Conservation (phyloP, 2,797 vertebrate species). For the Helicolenus hilgendorfi region DNA sequence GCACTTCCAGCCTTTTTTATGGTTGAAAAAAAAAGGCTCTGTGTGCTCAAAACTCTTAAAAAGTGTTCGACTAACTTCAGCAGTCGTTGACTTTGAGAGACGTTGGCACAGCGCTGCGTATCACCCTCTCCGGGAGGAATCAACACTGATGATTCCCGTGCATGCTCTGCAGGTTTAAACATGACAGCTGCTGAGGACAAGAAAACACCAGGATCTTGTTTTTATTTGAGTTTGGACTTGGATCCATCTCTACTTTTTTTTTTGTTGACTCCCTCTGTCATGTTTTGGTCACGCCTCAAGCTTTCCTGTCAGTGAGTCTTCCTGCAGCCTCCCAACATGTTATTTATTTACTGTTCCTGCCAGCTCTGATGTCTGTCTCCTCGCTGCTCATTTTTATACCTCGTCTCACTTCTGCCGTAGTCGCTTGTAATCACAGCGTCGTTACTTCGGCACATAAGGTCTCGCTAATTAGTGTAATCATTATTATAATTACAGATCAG, state of each 20-base stretch:
- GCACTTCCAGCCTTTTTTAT: background rate
- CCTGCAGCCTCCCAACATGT: conserved; percentile 21
- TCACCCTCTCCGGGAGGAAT: background rate
- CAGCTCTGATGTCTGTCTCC: conserved; percentile 18
- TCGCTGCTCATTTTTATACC: background rate
- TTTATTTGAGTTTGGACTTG: conserved; percentile 26
- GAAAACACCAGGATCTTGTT: conserved; percentile 30
- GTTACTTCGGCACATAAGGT: conserved; percentile 67
- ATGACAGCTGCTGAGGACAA: conserved; percentile 46
- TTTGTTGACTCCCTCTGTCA: conserved; percentile 21
- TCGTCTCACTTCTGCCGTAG: conserved; percentile 28
- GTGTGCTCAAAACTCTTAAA: background rate
- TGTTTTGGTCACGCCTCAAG: conserved; percentile 62
- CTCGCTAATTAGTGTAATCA: conserved; percentile 78
- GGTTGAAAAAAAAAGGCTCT: background rate
- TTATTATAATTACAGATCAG: conserved; percentile 81
- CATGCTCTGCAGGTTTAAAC: conserved; percentile 43
- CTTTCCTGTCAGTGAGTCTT: conserved; percentile 38
- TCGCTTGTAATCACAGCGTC: conserved; percentile 59
- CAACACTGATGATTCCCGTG: conserved; percentile 21
- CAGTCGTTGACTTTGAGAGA: background rate
- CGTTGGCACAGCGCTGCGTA: background rate
- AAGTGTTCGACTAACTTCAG: background rate
- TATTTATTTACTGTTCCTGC: conserved; percentile 49
- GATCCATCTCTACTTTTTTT: conserved; percentile 2